Evolutionary conservation across 2,888 invertebrate species (phyloP).

Genomic region (Brachypalpus laphriformis): DNA sequence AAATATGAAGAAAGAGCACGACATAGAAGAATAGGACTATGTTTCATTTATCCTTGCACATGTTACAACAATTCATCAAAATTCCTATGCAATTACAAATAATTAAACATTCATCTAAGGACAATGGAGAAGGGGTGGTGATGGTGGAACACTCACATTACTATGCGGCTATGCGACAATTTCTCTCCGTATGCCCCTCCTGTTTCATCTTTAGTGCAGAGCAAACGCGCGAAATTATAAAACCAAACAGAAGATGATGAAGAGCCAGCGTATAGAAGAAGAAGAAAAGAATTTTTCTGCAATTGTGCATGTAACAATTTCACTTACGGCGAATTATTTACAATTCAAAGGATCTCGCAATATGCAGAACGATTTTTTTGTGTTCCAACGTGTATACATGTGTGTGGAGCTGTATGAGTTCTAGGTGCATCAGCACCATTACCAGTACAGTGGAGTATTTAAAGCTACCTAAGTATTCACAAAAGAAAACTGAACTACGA

Average conservation of each 20-base stretch:
- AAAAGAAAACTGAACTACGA: slow-evolving; percentile 23
- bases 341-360: slow-evolving; percentile 72
- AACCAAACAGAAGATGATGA: slow-evolving; percentile 73
- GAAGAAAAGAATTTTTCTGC: slow-evolving; percentile 72
- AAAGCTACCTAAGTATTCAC: slow-evolving; percentile 55
- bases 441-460: slow-evolving; percentile 31
- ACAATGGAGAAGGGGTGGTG: slow-evolving; percentile 45
- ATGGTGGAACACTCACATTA: slow-evolving; percentile 56
- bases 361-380: slow-evolving; percentile 68
- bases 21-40: slow-evolving; percentile 44
- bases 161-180: slow-evolving; percentile 72
- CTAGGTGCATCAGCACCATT: background rate
- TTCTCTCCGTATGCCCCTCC: slow-evolving; percentile 27
- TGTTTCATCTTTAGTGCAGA: slow-evolving; percentile 33
- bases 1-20: background rate
- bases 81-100: slow-evolving; percentile 74
- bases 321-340: slow-evolving; percentile 73
- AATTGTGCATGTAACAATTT: slow-evolving; percentile 74
- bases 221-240: slow-evolving; percentile 73
- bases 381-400: slow-evolving; percentile 2
- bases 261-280: slow-evolving; percentile 65
- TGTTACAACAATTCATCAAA: slow-evolving; percentile 73
- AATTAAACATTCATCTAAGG: slow-evolving; percentile 73
- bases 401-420: background rate
- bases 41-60: slow-evolving; percentile 70